Conservation (phyloP, 30 jellyfish, hydroid and myxozoan genomes). For the Sanderia malayensis region DNA sequence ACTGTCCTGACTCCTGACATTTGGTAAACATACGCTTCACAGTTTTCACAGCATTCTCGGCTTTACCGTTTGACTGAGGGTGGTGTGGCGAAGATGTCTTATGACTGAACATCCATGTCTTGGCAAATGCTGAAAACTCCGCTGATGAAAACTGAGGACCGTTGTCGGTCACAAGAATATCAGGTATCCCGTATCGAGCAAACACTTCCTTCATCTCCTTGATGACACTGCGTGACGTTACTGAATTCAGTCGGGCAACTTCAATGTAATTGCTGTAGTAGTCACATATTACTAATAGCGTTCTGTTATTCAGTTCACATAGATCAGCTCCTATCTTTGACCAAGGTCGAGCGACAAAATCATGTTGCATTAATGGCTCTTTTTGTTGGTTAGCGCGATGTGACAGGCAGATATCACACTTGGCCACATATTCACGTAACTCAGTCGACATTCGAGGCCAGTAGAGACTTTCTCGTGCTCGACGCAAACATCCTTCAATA, state of each 20-base stretch:
- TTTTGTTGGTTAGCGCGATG: conserved; percentile 14
- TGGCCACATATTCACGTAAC: conserved; percentile 27
- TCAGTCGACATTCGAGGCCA: conserved; percentile 23
- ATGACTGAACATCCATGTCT: conserved; percentile 24
- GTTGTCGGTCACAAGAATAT: conserved; percentile 20
- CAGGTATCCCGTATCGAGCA: conserved; percentile 17
- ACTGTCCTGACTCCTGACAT: conserved; percentile 27
- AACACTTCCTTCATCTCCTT: conserved; percentile 23
- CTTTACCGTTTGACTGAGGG: conserved; percentile 26
- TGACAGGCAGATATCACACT: conserved; percentile 29
- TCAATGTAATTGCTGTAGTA: conserved; percentile 17
- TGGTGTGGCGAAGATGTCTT: conserved; percentile 23
- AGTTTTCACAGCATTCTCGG: conserved; percentile 20
- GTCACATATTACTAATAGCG: conserved; percentile 11
- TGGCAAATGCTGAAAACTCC: conserved; percentile 14
- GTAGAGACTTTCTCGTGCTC: conserved; percentile 28
- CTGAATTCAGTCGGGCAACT: conserved; percentile 19
- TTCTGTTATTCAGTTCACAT: conserved; percentile 17
- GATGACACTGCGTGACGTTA: conserved; percentile 18
- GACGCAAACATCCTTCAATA: conserved; percentile 20
- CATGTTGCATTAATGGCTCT: conserved; percentile 23
- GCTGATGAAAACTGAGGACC: conserved; percentile 19
- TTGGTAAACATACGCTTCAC: conserved; percentile 10
- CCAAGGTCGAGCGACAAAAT: conserved; percentile 21
- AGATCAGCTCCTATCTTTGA: conserved; percentile 24